Percentiles rank a stretch among this genome's conserved stretches.
phyloP scores from a whole-genome alignment of 2,113 vertebrate genomes.

The Thryonomys swinderianus region DNA sequence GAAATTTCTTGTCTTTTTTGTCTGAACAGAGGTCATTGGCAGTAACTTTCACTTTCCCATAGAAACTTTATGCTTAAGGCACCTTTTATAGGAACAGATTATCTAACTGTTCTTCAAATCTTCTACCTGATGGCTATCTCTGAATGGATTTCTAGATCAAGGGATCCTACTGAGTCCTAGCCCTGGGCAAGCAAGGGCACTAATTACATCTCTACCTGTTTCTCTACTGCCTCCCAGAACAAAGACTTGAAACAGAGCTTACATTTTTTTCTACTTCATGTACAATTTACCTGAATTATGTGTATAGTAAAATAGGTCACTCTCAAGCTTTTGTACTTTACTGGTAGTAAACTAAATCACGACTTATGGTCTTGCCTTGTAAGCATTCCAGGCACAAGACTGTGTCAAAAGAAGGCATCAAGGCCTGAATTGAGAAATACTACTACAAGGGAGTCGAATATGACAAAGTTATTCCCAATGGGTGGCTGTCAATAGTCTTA shows the following conservation, averaged over 20 bases:
- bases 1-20: slow-evolving; percentile 1
- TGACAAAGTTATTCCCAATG: background rate
- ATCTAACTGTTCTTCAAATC: background rate
- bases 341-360: background rate
- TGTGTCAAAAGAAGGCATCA: background rate
- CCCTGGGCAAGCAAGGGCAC: background rate
- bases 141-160: background rate
- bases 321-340: background rate
- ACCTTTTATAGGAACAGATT: background rate
- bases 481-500: background rate
- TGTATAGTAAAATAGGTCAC: background rate
- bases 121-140: background rate
- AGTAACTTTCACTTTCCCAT: background rate
- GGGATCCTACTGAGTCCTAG: background rate
- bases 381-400: background rate
- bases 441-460: background rate
- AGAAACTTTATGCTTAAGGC: background rate
- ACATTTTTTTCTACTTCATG: background rate
- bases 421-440: background rate
- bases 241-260: background rate
- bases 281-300: background rate
- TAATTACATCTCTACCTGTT: background rate
- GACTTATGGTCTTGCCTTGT: background rate
- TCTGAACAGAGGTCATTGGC: background rate
- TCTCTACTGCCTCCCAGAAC: background rate